Conservation (phyloP, 2,113 vertebrate genomes). For the Solea senegalensis region DNA sequence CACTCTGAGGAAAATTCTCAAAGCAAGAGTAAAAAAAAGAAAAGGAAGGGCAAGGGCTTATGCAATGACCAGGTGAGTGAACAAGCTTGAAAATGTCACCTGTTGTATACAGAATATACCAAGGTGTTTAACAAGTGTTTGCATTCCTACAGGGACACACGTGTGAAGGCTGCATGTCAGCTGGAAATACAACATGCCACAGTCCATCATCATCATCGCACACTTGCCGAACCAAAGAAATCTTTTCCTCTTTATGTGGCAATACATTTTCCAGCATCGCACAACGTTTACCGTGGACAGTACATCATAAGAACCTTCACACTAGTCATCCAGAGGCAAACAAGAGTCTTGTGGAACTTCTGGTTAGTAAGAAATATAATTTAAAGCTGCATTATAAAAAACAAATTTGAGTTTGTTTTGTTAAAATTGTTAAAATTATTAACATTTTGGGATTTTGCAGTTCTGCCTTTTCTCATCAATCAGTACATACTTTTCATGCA, state of each 20-base stretch:
- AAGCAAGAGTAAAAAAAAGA: slow-evolving; percentile 96
- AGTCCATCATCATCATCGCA: slow-evolving; percentile 74
- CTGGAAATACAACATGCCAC: slow-evolving; percentile 80
- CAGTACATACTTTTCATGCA: too few species aligned
- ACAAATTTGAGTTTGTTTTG: too few species aligned
- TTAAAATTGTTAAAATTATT: too few species aligned
- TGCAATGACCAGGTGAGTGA: slow-evolving; percentile 85
- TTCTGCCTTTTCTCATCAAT: too few species aligned
- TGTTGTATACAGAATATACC: neutral
- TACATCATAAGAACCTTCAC: slow-evolving; percentile 81
- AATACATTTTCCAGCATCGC: slow-evolving; percentile 80
- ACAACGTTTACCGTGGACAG: slow-evolving; percentile 86
- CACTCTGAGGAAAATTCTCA: slow-evolving; percentile 86
- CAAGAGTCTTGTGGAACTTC: slow-evolving; percentile 89
- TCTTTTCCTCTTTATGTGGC: slow-evolving; percentile 83
- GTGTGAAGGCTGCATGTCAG: slow-evolving; percentile 79
- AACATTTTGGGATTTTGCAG: too few species aligned
- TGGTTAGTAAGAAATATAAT: slow-evolving; percentile 83
- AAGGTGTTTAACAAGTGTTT: neutral
- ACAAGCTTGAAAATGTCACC: neutral
- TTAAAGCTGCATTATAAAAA: neutral
- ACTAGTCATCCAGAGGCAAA: slow-evolving; percentile 77
- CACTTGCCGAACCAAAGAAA: slow-evolving; percentile 88
- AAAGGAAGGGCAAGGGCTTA: slow-evolving; percentile 89
- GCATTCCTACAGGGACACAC: slow-evolving; percentile 80